Conservation (phyloP, 2,888 invertebrate species). For the Psococerastis gibbosa region DNA sequence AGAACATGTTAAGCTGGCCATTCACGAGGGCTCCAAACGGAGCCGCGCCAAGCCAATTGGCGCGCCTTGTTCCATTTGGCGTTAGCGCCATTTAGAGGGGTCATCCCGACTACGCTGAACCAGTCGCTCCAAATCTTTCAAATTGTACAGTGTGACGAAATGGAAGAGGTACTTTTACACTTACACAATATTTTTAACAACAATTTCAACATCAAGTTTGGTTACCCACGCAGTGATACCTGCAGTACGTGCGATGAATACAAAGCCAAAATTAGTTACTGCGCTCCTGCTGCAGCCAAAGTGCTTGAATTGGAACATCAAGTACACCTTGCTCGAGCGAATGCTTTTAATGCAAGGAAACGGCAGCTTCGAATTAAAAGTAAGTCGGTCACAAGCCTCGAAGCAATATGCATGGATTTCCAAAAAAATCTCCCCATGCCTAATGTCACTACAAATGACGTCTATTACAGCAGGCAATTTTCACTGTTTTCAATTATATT, state of each 20-base stretch:
- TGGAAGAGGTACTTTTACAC: too few species aligned
- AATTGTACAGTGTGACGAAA: too few species aligned
- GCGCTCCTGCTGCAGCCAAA: neutral
- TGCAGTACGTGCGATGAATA: constrained; percentile 19
- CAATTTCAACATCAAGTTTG: constrained; percentile 16
- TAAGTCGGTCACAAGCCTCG: constrained; percentile 11
- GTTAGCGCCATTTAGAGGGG: too few species aligned
- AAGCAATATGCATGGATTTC: constrained; percentile 17
- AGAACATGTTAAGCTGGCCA: too few species aligned
- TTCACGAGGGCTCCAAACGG: too few species aligned
- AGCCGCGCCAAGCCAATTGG: too few species aligned
- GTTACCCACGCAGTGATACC: constrained; percentile 16
- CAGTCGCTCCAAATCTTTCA: too few species aligned
- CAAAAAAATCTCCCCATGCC: constrained; percentile 16
- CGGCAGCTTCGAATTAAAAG: constrained; percentile 11
- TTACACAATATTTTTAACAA: constrained; percentile 16
- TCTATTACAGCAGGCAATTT: constrained; percentile 18
- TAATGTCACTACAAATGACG: constrained; percentile 17
- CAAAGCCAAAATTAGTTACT: constrained; percentile 14
- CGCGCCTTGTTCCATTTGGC: too few species aligned
- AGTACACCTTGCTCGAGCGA: constrained; percentile 13
- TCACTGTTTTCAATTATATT: constrained; percentile 18
- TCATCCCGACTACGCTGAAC: too few species aligned
- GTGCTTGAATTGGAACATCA: neutral
- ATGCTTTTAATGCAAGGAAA: constrained; percentile 17